These are phyloP conservation scores for Alectoris magna DNA, from an alignment of 2,797 vertebrate species.

Conservation along the genomic window DNA sequence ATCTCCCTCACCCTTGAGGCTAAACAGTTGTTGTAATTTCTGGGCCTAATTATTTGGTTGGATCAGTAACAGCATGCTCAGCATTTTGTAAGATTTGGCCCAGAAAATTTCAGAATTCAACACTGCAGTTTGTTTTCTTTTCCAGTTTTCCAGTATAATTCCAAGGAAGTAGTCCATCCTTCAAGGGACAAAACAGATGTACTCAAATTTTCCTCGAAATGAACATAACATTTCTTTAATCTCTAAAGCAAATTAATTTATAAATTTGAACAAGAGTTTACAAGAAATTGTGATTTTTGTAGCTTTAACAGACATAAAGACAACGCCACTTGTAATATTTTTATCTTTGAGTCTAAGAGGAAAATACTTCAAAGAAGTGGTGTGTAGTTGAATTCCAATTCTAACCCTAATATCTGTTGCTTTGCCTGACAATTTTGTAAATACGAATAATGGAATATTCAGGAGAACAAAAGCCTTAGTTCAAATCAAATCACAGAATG, in stretches of 20 bases:
- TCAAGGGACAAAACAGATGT: background rate
- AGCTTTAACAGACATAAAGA: background rate
- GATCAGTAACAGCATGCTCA: constrained; percentile 7
- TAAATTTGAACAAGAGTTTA: background rate
- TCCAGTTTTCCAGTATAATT: constrained; percentile 26
- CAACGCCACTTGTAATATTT: background rate
- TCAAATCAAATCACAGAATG: background rate
- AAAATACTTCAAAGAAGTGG: background rate
- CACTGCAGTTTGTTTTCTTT: constrained; percentile 14
- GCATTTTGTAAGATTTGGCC: constrained; percentile 35
- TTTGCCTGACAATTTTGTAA: background rate
- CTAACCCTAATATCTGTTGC: background rate
- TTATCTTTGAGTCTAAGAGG: background rate
- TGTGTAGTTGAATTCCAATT: background rate
- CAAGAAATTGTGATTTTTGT: background rate
- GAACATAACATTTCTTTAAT: background rate
- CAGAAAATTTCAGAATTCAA: constrained; percentile 13
- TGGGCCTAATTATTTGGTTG: constrained; percentile 47
- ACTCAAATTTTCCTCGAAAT: background rate
- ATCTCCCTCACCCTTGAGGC: constrained; percentile 34
- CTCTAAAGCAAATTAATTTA: background rate
- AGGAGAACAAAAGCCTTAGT: background rate
- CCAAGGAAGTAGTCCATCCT: constrained; percentile 7
- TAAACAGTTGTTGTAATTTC: constrained; percentile 47
- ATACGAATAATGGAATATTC: background rate